Evolutionary conservation across 2,797 vertebrate species (phyloP), one percentile per base, ranked within the genome.

Genomic region (Acanthiza pusilla): DNA sequence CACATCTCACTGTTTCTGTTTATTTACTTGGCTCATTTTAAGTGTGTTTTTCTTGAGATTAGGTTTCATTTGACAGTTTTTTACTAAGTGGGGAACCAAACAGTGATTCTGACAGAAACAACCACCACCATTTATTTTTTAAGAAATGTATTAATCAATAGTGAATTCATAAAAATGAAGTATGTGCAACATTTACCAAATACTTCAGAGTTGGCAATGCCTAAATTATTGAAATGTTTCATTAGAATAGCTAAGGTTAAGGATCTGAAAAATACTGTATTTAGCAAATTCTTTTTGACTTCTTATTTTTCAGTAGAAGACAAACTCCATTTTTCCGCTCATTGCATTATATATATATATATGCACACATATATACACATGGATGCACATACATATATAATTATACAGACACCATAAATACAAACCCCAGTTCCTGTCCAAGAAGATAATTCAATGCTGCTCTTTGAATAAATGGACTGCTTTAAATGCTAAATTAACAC

Each of bases 361-460:
- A 10, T 1, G 54, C 0, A 70, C 3, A 29, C 3, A 17, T 2
- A n/a, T 6, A 40, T 10, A 34, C 3, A 55, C 2, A 2, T 38
- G 20, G 18, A 38, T 40, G 4, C 4, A 66, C 2, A 32, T 10
- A 43, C 5, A 16, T 36, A 21, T 17, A 15, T 79, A 72, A 27
- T 48, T 61, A 30, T 40, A 51, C 3, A 80, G 21, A 10, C 8
- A 57, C 8, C 66, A 67, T 26, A 79, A 91, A 63, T 21, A 63
- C 1, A 2, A 57, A 25, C 16, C 12, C 58, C 8, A 76, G 3
- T 55, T 77, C 7, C 20, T 71, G 4, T 54, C 13, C 20, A 38
- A 45, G 26, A 58, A 84, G 9, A 45, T 12, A 70, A 57, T 42
- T 32, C 7, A 32, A 7, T 58, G 11, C 19, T 84, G 12, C 13